Percentiles rank a stretch among this genome's conserved stretches.
phyloP scores from a whole-genome alignment of 2,797 vertebrate species.

The Catharus ustulatus region DNA sequence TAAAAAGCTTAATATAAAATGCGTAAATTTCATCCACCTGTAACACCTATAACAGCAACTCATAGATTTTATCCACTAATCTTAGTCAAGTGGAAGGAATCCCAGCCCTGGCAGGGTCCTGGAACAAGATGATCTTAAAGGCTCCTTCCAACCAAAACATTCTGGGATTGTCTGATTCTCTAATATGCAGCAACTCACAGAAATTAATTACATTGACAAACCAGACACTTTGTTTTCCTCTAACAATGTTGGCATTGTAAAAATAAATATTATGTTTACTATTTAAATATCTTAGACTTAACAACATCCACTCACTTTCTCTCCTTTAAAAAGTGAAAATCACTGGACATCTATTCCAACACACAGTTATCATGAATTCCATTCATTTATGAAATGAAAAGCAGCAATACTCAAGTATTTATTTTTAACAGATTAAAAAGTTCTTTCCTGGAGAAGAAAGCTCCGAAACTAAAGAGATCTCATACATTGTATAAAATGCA shows the following conservation, averaged over 20 bases:
- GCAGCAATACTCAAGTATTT: neutral
- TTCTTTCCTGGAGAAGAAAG: neutral
- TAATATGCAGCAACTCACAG: neutral
- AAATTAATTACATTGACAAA: neutral
- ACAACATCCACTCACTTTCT: neutral
- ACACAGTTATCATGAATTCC: neutral
- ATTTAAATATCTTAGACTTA: neutral
- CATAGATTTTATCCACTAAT: neutral
- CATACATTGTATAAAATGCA: conserved; percentile 51
- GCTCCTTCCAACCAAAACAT: neutral
- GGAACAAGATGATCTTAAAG: neutral
- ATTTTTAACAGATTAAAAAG: conserved; percentile 1
- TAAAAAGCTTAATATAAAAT: neutral
- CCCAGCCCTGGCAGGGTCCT: too few species aligned
- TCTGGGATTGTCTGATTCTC: neutral
- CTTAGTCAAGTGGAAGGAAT: neutral
- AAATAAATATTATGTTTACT: neutral
- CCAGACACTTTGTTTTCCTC: neutral
- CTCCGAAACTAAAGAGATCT: neutral
- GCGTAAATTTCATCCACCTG: neutral
- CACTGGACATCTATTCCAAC: neutral
- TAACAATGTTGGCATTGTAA: neutral
- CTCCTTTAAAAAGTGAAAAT: neutral
- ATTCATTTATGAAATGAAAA: neutral
- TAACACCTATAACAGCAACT: neutral